Percentiles rank a stretch among this genome's conserved stretches.
These are phyloP conservation scores for Fragum fragum DNA, from an alignment of 2,888 invertebrate species.

Conservation along the genomic window DNA sequence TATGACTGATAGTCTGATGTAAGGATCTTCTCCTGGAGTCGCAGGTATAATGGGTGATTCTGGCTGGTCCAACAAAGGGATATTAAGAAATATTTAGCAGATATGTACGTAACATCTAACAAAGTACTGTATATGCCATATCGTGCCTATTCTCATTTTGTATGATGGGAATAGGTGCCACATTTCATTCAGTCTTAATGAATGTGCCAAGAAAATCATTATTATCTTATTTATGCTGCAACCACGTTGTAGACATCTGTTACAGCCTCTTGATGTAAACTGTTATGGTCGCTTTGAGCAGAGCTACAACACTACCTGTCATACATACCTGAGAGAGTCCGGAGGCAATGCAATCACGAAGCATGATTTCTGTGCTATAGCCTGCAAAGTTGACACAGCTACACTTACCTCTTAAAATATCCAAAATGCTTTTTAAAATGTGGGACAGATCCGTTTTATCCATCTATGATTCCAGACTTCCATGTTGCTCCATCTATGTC, in stretches of 20 bases:
- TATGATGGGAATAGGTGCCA: not conserved
- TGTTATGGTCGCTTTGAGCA: too few relatives aligned
- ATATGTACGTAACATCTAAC: not conserved
- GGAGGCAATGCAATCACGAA: too few relatives aligned
- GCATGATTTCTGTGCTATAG: too few relatives aligned
- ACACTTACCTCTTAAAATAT: not conserved
- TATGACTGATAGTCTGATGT: not conserved
- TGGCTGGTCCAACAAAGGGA: not conserved
- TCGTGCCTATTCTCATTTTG: not conserved
- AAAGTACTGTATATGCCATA: not conserved
- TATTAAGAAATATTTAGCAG: not conserved
- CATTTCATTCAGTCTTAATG: too few relatives aligned
- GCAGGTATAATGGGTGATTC: not conserved
- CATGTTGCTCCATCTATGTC: not conserved
- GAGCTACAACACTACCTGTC: too few relatives aligned
- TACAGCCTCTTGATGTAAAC: too few relatives aligned
- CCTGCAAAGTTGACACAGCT: too few relatives aligned
- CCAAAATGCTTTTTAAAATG: not conserved
- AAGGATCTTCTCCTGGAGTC: not conserved
- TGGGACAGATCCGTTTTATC: not conserved
- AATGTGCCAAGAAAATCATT: too few relatives aligned
- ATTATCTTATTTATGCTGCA: too few relatives aligned
- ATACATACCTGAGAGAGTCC: too few relatives aligned
- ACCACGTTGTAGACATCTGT: too few relatives aligned
- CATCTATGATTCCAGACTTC: not conserved